Evolutionary conservation across 2,113 vertebrate genomes (phyloP).

Genomic region (Thryonomys swinderianus): DNA sequence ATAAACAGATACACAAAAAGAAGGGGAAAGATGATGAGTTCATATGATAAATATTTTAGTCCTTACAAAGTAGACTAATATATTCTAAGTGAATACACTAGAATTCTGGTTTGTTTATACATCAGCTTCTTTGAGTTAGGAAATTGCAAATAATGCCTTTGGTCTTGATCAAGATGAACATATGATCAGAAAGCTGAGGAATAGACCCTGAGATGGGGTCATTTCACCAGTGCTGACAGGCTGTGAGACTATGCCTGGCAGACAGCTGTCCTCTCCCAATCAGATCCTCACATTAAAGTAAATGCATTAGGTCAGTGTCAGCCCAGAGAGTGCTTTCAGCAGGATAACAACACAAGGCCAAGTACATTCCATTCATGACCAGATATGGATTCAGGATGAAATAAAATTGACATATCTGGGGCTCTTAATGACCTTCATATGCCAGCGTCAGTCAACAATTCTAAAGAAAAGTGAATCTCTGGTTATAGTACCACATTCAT

Average conservation of each 20-base stretch:
- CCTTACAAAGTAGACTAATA: neutral
- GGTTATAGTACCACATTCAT: constrained; percentile 36
- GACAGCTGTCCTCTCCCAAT: neutral
- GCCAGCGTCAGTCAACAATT: constrained; percentile 59
- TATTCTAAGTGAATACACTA: neutral
- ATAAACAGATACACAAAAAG: neutral
- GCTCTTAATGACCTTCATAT: constrained; percentile 69
- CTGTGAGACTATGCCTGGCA: neutral
- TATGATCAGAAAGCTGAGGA: neutral
- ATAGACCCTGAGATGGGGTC: neutral
- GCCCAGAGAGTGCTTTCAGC: constrained; percentile 56
- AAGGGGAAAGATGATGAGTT: neutral
- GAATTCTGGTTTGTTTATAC: neutral
- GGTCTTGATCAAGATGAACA: neutral
- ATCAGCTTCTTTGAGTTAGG: neutral
- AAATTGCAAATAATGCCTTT: neutral
- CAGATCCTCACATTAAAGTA: constrained; percentile 2
- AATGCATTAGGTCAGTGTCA: neutral
- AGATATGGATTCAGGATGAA: constrained; percentile 59
- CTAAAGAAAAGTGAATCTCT: constrained; percentile 57
- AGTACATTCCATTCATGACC: constrained; percentile 55
- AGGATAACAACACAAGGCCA: constrained; percentile 51
- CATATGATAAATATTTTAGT: neutral
- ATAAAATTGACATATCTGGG: constrained; percentile 32
- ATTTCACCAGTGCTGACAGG: neutral